Evolutionary conservation across 2,888 invertebrate species (phyloP).

Genomic region (Synergus itoensis): DNA sequence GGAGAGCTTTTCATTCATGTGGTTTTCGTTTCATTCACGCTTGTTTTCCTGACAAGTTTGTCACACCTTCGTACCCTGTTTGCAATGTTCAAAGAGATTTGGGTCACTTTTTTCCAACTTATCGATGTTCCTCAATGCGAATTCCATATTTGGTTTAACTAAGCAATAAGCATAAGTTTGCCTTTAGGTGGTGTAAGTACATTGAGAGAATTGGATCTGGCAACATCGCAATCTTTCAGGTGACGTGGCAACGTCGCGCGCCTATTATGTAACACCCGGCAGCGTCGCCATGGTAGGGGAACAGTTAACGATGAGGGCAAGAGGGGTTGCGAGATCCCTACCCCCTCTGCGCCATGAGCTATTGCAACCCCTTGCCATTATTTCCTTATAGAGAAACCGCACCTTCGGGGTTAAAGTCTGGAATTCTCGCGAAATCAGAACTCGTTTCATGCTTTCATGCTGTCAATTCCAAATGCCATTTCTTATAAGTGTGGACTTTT

Average conservation of each 20-base stretch:
- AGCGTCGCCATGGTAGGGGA: slow-evolving; percentile 67
- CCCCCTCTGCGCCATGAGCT: slow-evolving; percentile 69
- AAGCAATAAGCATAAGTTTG: too few species aligned
- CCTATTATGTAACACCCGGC: slow-evolving; percentile 77
- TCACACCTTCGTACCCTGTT: not conserved
- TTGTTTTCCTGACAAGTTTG: not conserved
- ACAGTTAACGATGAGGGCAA: slow-evolving; percentile 48
- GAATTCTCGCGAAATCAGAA: slow-evolving; percentile 59
- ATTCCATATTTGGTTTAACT: not conserved
- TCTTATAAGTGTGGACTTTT: not conserved
- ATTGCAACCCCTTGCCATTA: slow-evolving; percentile 72
- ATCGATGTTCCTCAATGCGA: not conserved
- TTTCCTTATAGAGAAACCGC: slow-evolving; percentile 53
- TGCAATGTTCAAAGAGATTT: not conserved
- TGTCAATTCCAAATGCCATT: slow-evolving; percentile 19
- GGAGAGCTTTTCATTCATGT: not conserved
- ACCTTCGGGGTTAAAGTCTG: slow-evolving; percentile 54
- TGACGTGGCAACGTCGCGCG: slow-evolving; percentile 68
- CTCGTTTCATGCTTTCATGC: slow-evolving; percentile 32
- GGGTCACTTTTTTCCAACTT: not conserved
- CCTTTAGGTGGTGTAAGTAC: not conserved
- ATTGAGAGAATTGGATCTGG: slow-evolving; percentile 47
- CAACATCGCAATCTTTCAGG: slow-evolving; percentile 56
- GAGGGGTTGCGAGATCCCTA: slow-evolving; percentile 52
- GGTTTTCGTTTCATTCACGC: not conserved